phyloP scores from a whole-genome alignment of 2,888 invertebrate species.

The Meloe dianella region DNA sequence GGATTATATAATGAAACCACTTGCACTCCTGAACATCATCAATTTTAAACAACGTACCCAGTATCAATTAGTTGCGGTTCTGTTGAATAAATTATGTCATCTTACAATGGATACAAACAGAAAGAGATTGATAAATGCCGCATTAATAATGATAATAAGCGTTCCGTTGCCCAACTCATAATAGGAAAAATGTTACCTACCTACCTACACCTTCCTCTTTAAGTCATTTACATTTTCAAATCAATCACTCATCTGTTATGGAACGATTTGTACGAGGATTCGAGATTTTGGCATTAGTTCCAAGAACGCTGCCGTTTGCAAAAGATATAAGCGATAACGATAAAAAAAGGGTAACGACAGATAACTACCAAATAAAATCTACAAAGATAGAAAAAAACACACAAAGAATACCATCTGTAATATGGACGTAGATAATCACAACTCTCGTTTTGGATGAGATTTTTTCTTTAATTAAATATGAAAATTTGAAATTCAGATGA shows the following conservation, averaged over 20 bases:
- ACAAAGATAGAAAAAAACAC: neutral
- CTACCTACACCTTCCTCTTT: neutral
- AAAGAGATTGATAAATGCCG: neutral
- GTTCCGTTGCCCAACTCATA: too few species aligned
- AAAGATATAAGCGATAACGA: neutral
- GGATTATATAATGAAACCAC: slow-evolving; percentile 30
- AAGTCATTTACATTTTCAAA: neutral
- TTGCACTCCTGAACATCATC: slow-evolving; percentile 21
- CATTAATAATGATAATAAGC: neutral
- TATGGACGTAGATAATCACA: neutral
- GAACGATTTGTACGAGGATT: neutral
- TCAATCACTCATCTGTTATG: slow-evolving; percentile 11
- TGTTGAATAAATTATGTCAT: slow-evolving; percentile 20
- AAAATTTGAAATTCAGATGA: slow-evolving; percentile 2
- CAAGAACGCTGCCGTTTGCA: neutral
- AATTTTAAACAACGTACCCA: slow-evolving; percentile 24
- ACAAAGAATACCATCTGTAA: neutral
- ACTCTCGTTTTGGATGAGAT: neutral
- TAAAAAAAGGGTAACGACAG: neutral
- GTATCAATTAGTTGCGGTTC: slow-evolving; percentile 24
- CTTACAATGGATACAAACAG: slow-evolving; percentile 19
- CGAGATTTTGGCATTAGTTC: neutral
- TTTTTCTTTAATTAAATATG: neutral
- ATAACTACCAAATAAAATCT: neutral
- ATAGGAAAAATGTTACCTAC: neutral